phyloP scores from a whole-genome alignment of 2,113 vertebrate species.

The Piaya cayana region DNA sequence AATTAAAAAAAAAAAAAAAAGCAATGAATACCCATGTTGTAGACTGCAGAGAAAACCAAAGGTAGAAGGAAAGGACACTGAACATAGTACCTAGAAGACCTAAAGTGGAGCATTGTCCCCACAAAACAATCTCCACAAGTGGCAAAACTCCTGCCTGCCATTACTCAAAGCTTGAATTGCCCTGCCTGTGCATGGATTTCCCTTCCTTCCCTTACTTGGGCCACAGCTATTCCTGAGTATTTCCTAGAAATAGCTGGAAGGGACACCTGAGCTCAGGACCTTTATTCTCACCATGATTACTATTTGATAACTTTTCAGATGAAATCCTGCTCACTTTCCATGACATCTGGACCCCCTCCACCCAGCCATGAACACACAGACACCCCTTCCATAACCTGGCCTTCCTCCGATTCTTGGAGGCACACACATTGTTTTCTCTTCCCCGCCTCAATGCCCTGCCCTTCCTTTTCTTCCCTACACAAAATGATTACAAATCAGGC shows the following conservation, averaged over 20 bases:
- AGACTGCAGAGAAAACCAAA: neutral
- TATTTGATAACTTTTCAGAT: neutral
- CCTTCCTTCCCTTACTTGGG: neutral
- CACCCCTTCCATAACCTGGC: neutral
- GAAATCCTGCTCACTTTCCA: neutral
- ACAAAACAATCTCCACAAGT: neutral
- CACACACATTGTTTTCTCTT: neutral
- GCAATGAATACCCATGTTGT: rapidly evolving
- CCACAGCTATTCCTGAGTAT: neutral
- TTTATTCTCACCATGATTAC: neutral
- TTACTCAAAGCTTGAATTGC: neutral
- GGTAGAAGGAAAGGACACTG: neutral
- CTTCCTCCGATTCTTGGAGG: neutral
- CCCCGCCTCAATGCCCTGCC: neutral
- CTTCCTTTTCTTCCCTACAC: neutral
- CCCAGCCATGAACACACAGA: neutral
- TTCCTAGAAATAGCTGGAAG: neutral
- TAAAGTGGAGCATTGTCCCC: neutral
- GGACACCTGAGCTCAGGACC: neutral
- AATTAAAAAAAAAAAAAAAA: neutral
- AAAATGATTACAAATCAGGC: neutral
- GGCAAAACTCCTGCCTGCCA: neutral
- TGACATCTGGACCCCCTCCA: neutral
- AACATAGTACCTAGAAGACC: neutral
- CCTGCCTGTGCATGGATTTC: rapidly evolving